Base-by-base conservation (phyloP, 2,888 invertebrate genomes). In the Agrochola macilenta region DNA sequence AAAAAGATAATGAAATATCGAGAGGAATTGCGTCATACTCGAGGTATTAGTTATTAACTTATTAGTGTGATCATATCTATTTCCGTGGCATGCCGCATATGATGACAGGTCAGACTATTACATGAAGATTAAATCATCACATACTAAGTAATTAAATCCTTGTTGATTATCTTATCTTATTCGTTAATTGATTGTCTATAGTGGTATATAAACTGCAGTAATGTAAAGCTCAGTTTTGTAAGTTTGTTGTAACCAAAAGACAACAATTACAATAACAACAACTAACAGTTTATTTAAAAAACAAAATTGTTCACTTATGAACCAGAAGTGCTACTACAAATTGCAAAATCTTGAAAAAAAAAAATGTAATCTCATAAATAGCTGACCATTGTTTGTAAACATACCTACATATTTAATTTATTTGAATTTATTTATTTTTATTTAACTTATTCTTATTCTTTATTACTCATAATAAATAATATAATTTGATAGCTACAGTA, bases 51-150 rank as follows among this genome's bases (percentile, higher is more conserved):
- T 35, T 65, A 82, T 54, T 57, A 58, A 54, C 11, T 69, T 52
- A 75, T 35, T 26, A 65, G 1, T 70, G 4, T 58, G 35, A 49
- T 74, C 52, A 69, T 79, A 69, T 61, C 54, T 74, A 79, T 79
- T 71, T 74, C 63, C 39, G 35, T 79, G n/a, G 3, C 49, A 72
- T 54, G 17, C n/a, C 14, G 23, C 23, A 39, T 30, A 9, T 35
- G 52, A 9, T 35, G 52, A 49, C 54, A 49, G 30, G 66, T 63
- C 30, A 68, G 17, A 35, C 20, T 35, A 66, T 61, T 52, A 35
- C 26, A 52, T 39, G 23, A 35, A 79, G 17, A 61, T 79, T 61
- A 35, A 61, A 77, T 61, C 69, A 39, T 54, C 4, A 1, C 30
- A 2, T 17, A 26, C 52, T 23, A 52, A 78, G 43, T 46, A 46